Base-by-base conservation (phyloP, 2,797 vertebrate genomes). In the Chromobotia macracanthus region DNA sequence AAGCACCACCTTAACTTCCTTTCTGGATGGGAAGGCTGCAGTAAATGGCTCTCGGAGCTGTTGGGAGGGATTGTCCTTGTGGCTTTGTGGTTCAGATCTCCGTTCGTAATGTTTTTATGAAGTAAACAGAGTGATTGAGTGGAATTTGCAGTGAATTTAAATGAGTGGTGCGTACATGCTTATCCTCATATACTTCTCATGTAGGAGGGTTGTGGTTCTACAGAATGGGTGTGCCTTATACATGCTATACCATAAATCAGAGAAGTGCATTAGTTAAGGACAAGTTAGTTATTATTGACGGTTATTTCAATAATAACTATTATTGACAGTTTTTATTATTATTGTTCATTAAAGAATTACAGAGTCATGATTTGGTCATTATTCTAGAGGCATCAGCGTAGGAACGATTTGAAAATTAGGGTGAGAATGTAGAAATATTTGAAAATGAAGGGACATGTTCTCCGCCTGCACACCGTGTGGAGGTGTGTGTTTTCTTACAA, bases 1-100 rank as follows among this genome's bases (percentile, higher is more conserved):
- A 81, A 82, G 64, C 55, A 65, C 56, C 19, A 41, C 55, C 55
- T 78, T 83, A 71, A 77, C 53, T 75, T 68, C 55, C 68, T 46
- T 3, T 28, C n/a, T 74, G 25, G 65, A 77, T 77, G 63, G 65
- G 66, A 61, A 56, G 23, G 51, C 50, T 21, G 63, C 73, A 72
- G 75, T 64, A 75, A 76, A 72, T 63, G 44, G 31, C 71, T 79
- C 71, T 75, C 28, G 55, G 28, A 56, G 74, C 51, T 21, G 25
- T 66, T 21, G 53, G 73, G 55, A 28, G 63, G 53, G 73, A 66
- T 75, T 44, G 61, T 56, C 66, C 50, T 44, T 5, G 3, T 63
- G 31, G 63, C 73, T 75, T 66, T 75, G 50, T 2, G 10, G 19
- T 44, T 66, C n/a, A n/a, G n/a, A n/a, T n/a, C 15, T 64, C 15